Percentiles rank a stretch among this genome's conserved stretches.
These are phyloP conservation scores for Agrotis segetum DNA, from an alignment of 2,888 invertebrate species.

Conservation along the genomic window DNA sequence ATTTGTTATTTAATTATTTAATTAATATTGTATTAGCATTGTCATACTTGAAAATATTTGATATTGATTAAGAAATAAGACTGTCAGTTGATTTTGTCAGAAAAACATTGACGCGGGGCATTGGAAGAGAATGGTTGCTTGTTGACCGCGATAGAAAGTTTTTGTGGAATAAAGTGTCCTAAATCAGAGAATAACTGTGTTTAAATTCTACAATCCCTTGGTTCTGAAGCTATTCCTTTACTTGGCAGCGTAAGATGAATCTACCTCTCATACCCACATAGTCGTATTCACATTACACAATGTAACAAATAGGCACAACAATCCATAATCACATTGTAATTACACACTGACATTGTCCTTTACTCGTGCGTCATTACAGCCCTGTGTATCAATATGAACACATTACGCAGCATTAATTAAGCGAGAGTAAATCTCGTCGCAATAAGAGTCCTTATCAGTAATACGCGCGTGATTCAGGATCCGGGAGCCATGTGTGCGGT, in stretches of 20 bases:
- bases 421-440: conserved; percentile 35
- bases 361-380: conserved; percentile 43
- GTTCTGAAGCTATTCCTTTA: too few species aligned
- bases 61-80: too few species aligned
- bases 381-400: conserved; percentile 31
- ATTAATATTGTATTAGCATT: too few species aligned
- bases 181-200: too few species aligned
- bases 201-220: too few species aligned
- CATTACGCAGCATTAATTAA: conserved; percentile 27
- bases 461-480: conserved; percentile 52
- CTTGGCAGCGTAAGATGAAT: neutral
- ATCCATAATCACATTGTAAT: conserved; percentile 37
- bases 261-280: neutral
- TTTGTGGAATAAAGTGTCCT: too few species aligned
- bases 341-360: conserved; percentile 31
- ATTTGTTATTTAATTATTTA: too few species aligned
- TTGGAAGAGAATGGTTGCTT: too few species aligned
- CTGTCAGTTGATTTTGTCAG: too few species aligned
- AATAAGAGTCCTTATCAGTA: conserved; percentile 52
- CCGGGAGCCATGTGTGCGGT: conserved; percentile 59
- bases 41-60: too few species aligned
- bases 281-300: neutral
- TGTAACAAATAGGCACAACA: conserved; percentile 18
- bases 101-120: too few species aligned
- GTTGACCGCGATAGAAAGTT: too few species aligned